phyloP scores from a whole-genome alignment of 2,113 vertebrate genomes.

The Zonotrichia leucophrys region DNA sequence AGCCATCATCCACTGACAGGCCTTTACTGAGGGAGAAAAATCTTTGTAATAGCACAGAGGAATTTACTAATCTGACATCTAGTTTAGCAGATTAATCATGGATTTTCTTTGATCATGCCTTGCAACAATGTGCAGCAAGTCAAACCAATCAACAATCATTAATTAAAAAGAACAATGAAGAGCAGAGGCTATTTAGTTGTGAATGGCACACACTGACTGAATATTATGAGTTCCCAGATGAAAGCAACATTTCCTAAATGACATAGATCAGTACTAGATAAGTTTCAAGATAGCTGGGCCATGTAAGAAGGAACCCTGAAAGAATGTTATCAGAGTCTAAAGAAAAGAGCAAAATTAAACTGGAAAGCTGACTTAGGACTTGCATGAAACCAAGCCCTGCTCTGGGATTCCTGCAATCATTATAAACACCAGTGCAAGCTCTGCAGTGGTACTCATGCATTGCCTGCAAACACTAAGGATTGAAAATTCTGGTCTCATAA shows the following conservation, averaged over 20 bases:
- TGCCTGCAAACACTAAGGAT: background rate
- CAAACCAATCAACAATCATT: slow-evolving; percentile 79
- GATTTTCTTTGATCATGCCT: slow-evolving; percentile 82
- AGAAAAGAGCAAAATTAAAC: background rate
- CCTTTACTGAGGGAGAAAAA: slow-evolving; percentile 76
- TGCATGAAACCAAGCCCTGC: background rate
- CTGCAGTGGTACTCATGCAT: too few relatives aligned
- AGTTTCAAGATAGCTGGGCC: background rate
- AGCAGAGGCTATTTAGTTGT: slow-evolving; percentile 59
- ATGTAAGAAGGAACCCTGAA: background rate
- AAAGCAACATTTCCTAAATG: slow-evolving; percentile 56
- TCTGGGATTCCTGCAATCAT: background rate
- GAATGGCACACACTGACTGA: slow-evolving; percentile 58
- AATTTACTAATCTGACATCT: slow-evolving; percentile 88
- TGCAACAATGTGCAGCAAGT: slow-evolving; percentile 73
- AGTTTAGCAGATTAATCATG: slow-evolving; percentile 80
- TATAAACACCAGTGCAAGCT: background rate
- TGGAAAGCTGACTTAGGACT: background rate
- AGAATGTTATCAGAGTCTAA: background rate
- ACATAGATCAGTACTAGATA: slow-evolving; percentile 13
- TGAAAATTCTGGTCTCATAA: background rate
- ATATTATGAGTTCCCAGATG: slow-evolving; percentile 37
- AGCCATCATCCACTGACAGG: slow-evolving; percentile 73
- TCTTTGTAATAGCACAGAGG: slow-evolving; percentile 80
- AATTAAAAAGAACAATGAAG: slow-evolving; percentile 79